Conservation (phyloP, 2,888 invertebrate genomes). For the Chaitophorus viminalis region DNA sequence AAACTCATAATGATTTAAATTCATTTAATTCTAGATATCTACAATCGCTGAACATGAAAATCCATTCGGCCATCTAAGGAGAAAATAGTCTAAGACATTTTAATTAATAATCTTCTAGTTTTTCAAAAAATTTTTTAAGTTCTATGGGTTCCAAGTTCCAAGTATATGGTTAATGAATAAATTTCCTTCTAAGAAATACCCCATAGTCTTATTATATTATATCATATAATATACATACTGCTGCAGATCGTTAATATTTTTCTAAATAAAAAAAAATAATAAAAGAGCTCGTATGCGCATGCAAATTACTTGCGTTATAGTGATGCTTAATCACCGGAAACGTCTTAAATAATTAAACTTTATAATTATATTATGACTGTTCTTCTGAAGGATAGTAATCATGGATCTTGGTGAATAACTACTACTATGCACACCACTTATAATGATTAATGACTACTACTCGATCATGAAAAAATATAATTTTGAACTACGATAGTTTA, state of each 20-base stretch:
- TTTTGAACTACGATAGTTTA: background rate
- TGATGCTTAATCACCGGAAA: conserved; percentile 42
- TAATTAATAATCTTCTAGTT: too few species aligned
- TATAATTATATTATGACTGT: background rate
- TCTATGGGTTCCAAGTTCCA: too few species aligned
- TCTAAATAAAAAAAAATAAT: background rate
- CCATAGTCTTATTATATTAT: too few species aligned
- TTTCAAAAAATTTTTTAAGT: too few species aligned
- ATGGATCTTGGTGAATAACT: conserved; percentile 7
- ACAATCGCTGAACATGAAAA: too few species aligned
- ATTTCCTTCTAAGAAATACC: too few species aligned
- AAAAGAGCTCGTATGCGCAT: background rate
- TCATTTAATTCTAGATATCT: too few species aligned
- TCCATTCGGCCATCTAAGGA: too few species aligned
- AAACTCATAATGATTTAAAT: too few species aligned
- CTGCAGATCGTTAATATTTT: background rate
- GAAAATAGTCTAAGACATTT: too few species aligned
- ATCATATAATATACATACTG: too few species aligned
- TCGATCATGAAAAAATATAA: background rate
- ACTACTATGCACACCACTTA: background rate
- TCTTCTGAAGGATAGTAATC: background rate
- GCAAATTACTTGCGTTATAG: conserved; percentile 17
- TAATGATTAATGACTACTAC: background rate
- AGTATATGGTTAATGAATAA: too few species aligned
- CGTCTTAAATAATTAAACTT: conserved; percentile 19